These are phyloP conservation scores for Furcula furcula DNA, from an alignment of 2,888 invertebrate species.

Conservation along the genomic window DNA sequence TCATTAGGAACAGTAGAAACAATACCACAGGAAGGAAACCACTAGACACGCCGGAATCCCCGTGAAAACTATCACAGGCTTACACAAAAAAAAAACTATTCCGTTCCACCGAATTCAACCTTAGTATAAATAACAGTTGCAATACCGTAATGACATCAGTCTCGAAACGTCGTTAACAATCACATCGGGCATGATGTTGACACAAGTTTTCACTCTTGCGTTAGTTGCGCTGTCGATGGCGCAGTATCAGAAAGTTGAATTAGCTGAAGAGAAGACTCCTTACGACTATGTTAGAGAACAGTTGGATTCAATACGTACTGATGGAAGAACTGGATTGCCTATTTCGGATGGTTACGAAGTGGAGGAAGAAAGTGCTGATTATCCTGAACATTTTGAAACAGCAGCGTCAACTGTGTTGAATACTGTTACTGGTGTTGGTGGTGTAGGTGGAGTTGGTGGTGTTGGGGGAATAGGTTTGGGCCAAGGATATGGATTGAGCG, in stretches of 20 bases:
- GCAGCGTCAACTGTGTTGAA: slow-evolving; percentile 68
- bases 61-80: slow-evolving; percentile 69
- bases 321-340: slow-evolving; percentile 58
- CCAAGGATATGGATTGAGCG: slow-evolving; percentile 32
- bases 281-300: slow-evolving; percentile 72
- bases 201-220: slow-evolving; percentile 48
- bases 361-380: slow-evolving; percentile 82
- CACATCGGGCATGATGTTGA: slow-evolving; percentile 56
- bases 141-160: slow-evolving; percentile 72
- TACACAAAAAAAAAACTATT: slow-evolving; percentile 50
- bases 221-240: slow-evolving; percentile 47
- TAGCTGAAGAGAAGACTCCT: slow-evolving; percentile 66
- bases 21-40: slow-evolving; percentile 79
- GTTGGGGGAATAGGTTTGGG: slow-evolving; percentile 37
- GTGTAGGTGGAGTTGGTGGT: slow-evolving; percentile 34
- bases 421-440: slow-evolving; percentile 57
- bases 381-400: slow-evolving; percentile 72
- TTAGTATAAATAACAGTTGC: slow-evolving; percentile 75
- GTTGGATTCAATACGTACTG: slow-evolving; percentile 56
- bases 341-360: slow-evolving; percentile 80
- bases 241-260: slow-evolving; percentile 51
- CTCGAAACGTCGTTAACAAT: slow-evolving; percentile 52
- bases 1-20: slow-evolving; percentile 74
- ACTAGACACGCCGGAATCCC: slow-evolving; percentile 54
- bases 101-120: slow-evolving; percentile 73